Percentiles rank a stretch among this genome's conserved stretches.
Evolutionary conservation across 2,797 vertebrate species (phyloP).

Genomic region (Macropus fuliginosus): DNA sequence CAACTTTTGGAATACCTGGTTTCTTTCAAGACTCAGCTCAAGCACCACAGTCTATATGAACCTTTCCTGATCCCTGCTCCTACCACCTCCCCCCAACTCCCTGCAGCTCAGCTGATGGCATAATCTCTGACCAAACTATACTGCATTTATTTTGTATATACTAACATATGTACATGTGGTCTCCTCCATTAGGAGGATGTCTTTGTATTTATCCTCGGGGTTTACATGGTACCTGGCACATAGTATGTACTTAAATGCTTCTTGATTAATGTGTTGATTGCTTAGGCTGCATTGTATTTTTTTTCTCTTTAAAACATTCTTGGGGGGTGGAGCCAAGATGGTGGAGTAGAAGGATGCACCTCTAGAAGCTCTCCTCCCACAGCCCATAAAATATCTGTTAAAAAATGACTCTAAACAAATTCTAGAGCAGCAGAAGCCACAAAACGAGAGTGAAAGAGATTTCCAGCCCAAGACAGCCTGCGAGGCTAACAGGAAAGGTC

Average conservation of each 20-base stretch:
- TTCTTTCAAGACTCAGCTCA: background rate
- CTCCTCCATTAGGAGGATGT: background rate
- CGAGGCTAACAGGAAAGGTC: too few species aligned
- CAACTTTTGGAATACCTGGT: background rate
- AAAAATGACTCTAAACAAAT: too few species aligned
- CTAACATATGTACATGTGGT: background rate
- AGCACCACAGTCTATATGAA: background rate
- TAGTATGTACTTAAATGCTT: background rate
- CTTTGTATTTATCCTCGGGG: background rate
- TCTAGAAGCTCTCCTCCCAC: too few species aligned
- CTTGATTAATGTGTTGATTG: background rate
- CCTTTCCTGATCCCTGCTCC: background rate
- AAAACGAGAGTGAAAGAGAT: too few species aligned
- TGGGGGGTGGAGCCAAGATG: background rate
- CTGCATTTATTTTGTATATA: background rate
- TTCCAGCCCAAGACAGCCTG: too few species aligned
- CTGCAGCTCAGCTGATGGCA: background rate
- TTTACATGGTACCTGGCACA: background rate
- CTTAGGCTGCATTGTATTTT: background rate
- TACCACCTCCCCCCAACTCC: background rate
- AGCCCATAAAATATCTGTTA: too few species aligned
- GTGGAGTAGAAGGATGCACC: too few species aligned
- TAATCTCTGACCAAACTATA: background rate
- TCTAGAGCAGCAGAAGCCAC: too few species aligned
- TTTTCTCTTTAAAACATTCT: background rate